Conservation (phyloP, 2,797 vertebrate genomes). For the Choloepus didactylus region DNA sequence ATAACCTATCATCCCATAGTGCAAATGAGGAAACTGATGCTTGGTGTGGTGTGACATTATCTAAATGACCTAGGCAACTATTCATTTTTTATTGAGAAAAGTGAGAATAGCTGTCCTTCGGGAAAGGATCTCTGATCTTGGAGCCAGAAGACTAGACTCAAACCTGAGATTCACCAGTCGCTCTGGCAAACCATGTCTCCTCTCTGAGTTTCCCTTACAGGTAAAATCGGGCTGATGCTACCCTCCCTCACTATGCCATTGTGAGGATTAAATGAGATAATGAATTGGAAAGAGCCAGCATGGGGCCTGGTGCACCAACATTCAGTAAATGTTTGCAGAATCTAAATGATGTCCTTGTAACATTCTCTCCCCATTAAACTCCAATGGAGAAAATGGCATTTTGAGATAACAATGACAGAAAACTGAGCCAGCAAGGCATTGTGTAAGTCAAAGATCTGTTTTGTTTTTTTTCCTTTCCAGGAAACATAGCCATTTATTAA, state of each 20-base stretch:
- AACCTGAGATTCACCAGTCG: background rate
- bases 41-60: background rate
- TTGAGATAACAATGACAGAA: slow-evolving; percentile 51
- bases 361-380: slow-evolving; percentile 16
- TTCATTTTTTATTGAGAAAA: background rate
- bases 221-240: background rate
- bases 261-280: background rate
- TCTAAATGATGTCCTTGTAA: slow-evolving; percentile 6
- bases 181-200: background rate
- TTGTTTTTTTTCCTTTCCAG: background rate
- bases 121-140: background rate
- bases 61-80: background rate
- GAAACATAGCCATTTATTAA: slow-evolving; percentile 9
- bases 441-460: background rate
- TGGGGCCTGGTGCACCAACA: background rate
- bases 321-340: background rate
- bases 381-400: slow-evolving; percentile 39
- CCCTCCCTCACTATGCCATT: fast-evolving
- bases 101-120: background rate
- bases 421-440: slow-evolving; percentile 49
- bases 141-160: background rate
- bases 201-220: background rate
- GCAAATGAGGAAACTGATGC: background rate
- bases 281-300: background rate
- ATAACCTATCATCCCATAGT: background rate